phyloP scores from a whole-genome alignment of 2,888 invertebrate genomes.

The Ormia ochracea region DNA sequence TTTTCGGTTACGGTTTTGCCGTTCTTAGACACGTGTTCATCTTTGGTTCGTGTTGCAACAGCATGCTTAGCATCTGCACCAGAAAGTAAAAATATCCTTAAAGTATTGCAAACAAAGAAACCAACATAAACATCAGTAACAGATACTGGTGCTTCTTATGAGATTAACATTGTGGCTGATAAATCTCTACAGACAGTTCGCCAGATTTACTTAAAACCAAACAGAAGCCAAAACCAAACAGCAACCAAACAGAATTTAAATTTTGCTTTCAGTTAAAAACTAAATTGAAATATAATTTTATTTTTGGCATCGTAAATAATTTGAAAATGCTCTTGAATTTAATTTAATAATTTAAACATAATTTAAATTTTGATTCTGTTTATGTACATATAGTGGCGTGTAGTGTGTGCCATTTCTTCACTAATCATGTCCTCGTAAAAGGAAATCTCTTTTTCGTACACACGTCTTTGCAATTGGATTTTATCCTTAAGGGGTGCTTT shows the following conservation, averaged over 20 bases:
- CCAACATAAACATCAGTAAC: slow-evolving; percentile 20
- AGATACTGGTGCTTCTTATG: slow-evolving; percentile 44
- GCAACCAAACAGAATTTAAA: neutral
- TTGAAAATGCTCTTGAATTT: neutral
- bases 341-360: slow-evolving; percentile 2
- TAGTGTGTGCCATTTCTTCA: neutral
- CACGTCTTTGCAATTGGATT: slow-evolving; percentile 72
- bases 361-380: slow-evolving; percentile 5
- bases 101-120: slow-evolving; percentile 10
- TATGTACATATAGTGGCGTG: neutral
- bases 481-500: slow-evolving; percentile 75
- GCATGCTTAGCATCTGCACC: neutral
- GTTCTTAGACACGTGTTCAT: slow-evolving; percentile 47
- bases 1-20: slow-evolving; percentile 10
- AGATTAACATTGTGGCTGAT: slow-evolving; percentile 52
- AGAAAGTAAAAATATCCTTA: neutral
- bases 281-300: slow-evolving; percentile 9
- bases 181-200: slow-evolving; percentile 48
- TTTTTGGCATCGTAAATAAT: neutral
- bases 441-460: slow-evolving; percentile 36
- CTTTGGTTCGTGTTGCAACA: neutral
- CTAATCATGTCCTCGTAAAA: slow-evolving; percentile 13
- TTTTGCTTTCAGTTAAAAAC: neutral
- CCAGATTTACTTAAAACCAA: slow-evolving; percentile 44
- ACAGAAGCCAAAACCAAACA: too few relatives aligned